These are phyloP conservation scores for Dione juno DNA, from an alignment of 2,888 invertebrate genomes.

Conservation along the genomic window DNA sequence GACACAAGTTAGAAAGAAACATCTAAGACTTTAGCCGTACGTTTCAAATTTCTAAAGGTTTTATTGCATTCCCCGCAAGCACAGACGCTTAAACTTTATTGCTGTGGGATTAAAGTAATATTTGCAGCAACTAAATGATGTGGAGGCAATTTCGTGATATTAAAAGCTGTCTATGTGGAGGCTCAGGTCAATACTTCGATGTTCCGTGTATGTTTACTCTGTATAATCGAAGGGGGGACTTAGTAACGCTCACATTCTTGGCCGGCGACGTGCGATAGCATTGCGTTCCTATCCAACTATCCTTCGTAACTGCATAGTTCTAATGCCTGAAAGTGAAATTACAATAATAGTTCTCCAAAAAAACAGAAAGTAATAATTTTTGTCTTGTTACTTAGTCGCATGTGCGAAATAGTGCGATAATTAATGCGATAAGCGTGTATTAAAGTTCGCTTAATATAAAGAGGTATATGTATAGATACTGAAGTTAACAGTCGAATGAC, in stretches of 20 bases:
- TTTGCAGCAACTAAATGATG: constrained; percentile 82
- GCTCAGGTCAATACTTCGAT: constrained; percentile 78
- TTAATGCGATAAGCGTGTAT: background rate
- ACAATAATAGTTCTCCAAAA: background rate
- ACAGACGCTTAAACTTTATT: constrained; percentile 83
- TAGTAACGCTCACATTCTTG: constrained; percentile 73
- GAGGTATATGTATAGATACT: constrained; percentile 52
- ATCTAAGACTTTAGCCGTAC: constrained; percentile 66
- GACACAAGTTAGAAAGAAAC: constrained; percentile 79
- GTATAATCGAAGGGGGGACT: constrained; percentile 66
- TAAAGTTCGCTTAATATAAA: constrained; percentile 21
- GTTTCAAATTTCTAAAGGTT: constrained; percentile 78
- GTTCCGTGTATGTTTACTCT: constrained; percentile 70
- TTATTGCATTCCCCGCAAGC: constrained; percentile 82
- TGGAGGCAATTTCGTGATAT: constrained; percentile 80
- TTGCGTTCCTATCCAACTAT: constrained; percentile 72
- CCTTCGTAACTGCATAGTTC: constrained; percentile 64
- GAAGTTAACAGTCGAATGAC: constrained; percentile 64
- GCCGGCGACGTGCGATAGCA: constrained; percentile 72
- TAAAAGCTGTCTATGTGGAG: constrained; percentile 77
- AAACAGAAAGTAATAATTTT: background rate
- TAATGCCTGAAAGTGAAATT: constrained; percentile 33
- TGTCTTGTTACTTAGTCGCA: too few relatives aligned
- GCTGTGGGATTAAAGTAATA: constrained; percentile 83
- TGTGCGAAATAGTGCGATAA: too few relatives aligned